These are phyloP conservation scores for Lapara coniferarum DNA, from an alignment of 2,888 invertebrate species.

Conservation along the genomic window DNA sequence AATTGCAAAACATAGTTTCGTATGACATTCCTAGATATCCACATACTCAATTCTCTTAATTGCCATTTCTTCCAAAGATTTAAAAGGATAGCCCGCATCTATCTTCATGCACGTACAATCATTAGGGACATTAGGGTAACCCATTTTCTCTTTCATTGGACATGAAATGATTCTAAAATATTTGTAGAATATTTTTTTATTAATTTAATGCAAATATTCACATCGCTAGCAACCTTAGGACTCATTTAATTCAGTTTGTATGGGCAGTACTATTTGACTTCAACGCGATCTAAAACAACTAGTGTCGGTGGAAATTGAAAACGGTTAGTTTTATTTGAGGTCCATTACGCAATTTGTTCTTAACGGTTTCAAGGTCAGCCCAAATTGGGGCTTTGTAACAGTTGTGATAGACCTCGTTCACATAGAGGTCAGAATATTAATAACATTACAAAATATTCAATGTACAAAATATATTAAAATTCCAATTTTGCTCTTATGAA, in stretches of 20 bases:
- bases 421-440: neutral
- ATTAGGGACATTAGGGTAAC: no score
- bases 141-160: no score
- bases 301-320: conserved; percentile 34
- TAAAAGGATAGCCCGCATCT: no score
- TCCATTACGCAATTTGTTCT: conserved; percentile 34
- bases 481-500: no score
- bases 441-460: neutral
- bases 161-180: neutral
- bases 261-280: neutral
- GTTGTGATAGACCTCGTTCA: conserved; percentile 16
- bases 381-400: conserved; percentile 23
- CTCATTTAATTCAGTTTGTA: conserved; percentile 10
- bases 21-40: no score
- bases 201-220: neutral
- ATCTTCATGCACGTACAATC: no score
- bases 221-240: neutral
- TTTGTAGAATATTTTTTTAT: no score
- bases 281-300: conserved; percentile 8
- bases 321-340: conserved; percentile 36
- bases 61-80: no score
- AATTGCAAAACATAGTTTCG: no score
- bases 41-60: no score
- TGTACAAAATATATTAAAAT: no score
- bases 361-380: conserved; percentile 31